Evolutionary conservation across 2,888 invertebrate genomes (phyloP).

Genomic region (Helobdella robusta): DNA sequence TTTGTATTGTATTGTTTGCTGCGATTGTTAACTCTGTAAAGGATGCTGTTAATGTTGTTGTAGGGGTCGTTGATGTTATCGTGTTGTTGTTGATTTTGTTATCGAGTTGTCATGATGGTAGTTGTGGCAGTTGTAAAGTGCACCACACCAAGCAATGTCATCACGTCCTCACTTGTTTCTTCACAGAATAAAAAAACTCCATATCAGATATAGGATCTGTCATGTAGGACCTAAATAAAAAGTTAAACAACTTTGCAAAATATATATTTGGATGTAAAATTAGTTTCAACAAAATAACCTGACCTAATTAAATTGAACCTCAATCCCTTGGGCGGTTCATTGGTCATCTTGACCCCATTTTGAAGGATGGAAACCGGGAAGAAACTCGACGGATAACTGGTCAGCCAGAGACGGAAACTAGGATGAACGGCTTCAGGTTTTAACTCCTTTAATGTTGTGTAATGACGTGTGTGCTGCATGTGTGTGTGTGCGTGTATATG

Average conservation of each 20-base stretch:
- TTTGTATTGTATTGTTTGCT: no score
- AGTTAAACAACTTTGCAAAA: no score
- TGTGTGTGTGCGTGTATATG: not conserved
- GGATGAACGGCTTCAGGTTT: conserved; percentile 49
- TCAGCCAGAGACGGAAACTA: conserved; percentile 52
- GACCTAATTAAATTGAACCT: conserved; percentile 49
- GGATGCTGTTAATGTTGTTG: no score
- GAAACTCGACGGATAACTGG: conserved; percentile 48
- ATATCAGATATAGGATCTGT: conserved; percentile 75
- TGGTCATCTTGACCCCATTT: conserved; percentile 52
- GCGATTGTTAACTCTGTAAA: no score
- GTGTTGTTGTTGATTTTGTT: no score
- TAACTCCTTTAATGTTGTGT: conserved; percentile 46
- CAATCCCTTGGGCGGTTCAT: conserved; percentile 51
- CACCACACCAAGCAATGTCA: no score
- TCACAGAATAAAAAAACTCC: conserved; percentile 63
- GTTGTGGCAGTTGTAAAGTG: no score
- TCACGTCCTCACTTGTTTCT: conserved; percentile 40
- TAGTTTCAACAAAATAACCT: no score
- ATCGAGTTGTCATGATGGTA: no score
- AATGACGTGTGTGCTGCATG: no score
- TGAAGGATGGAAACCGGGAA: conserved; percentile 52
- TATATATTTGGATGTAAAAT: no score
- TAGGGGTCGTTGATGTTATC: no score
- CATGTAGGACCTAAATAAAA: conserved; percentile 60